Conservation (phyloP, 2,888 invertebrate genomes). For the Rhagium mordax region DNA sequence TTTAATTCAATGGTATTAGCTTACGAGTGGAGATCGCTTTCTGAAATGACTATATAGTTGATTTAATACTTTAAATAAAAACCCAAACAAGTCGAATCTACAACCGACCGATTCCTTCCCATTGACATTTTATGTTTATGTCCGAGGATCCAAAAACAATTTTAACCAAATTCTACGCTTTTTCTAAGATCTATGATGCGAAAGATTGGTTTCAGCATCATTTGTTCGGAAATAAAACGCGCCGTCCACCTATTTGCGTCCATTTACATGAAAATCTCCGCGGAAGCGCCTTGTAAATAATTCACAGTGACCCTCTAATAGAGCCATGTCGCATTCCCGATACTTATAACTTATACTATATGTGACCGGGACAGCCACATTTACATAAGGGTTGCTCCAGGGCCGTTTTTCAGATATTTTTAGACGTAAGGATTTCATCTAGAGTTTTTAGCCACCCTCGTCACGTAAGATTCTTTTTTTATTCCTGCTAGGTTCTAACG, state of each 20-base stretch:
- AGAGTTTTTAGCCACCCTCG: neutral
- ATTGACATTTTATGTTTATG: constrained; percentile 8
- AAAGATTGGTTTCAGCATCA: constrained; percentile 56
- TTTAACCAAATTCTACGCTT: constrained; percentile 39
- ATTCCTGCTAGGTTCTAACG: neutral
- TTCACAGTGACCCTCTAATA: constrained; percentile 69
- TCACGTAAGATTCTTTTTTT: neutral
- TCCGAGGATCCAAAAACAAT: constrained; percentile 43
- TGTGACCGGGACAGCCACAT: constrained; percentile 55
- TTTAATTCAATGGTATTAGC: too few species aligned
- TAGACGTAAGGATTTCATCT: neutral
- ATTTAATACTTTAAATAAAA: neutral
- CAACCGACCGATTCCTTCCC: neutral
- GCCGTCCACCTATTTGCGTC: constrained; percentile 59
- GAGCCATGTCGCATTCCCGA: constrained; percentile 63
- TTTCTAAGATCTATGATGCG: constrained; percentile 40
- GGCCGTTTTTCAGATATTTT: constrained; percentile 31
- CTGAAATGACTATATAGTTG: too few species aligned
- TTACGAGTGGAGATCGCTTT: too few species aligned
- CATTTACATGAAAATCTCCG: constrained; percentile 61
- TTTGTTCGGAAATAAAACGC: constrained; percentile 60
- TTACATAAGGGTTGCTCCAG: constrained; percentile 58
- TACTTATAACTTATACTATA: constrained; percentile 67
- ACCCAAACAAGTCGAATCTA: neutral
- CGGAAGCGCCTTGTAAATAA: constrained; percentile 69